Base-by-base conservation (phyloP, 2,797 vertebrate genomes). In the Hylomyscus alleni region DNA sequence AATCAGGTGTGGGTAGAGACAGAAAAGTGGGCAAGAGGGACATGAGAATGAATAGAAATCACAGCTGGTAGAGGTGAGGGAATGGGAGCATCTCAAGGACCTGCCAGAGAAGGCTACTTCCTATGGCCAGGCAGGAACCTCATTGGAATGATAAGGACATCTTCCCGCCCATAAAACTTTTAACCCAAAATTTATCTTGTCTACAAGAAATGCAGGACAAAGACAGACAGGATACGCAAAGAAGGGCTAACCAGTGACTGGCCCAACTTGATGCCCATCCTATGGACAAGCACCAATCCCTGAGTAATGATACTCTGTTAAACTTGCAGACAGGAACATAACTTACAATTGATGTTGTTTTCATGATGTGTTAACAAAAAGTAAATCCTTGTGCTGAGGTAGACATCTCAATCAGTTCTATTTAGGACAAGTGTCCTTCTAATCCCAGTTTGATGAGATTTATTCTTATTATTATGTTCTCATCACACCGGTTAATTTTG, bases 281-380 rank as follows among this genome's bases (percentile, higher is more conserved):
- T 2, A 69, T n/a, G 14, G 67, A 69, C 34, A 69, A 69, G 67
- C 67, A n/a, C 15, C 6, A 69, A 69, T 69, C 14, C 67, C 31
- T n/a, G 34, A 69, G n/a, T n/a, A 69, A 34, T 69, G 31, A 67
- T 34, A 67, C 13, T 67, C 31, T 67, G 31, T 69, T 69, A n/a
- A n/a, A 15, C 31, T 69, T 69, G 15, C 15, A 69, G 14, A n/a
- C 31, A 69, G 34, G 31, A 17, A 2, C 8, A 44, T 52, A 40
- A 75, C 72, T 96, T 76, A 24, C 67, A n/a, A 84, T 92, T 89
- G 24, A 80, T 92, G 31, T 67, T 85, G 58, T 80, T 96, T 89
- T 76, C 44, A 19, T 84, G 72, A 78, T 9, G 1, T 85, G 44
- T 94, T 34, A 89, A 10, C 9, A 15, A 69, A 20, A 44, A 88